Percentiles rank a stretch among this genome's conserved stretches.
phyloP scores from a whole-genome alignment of 2,888 invertebrate genomes.

The Cosmia trapezina region DNA sequence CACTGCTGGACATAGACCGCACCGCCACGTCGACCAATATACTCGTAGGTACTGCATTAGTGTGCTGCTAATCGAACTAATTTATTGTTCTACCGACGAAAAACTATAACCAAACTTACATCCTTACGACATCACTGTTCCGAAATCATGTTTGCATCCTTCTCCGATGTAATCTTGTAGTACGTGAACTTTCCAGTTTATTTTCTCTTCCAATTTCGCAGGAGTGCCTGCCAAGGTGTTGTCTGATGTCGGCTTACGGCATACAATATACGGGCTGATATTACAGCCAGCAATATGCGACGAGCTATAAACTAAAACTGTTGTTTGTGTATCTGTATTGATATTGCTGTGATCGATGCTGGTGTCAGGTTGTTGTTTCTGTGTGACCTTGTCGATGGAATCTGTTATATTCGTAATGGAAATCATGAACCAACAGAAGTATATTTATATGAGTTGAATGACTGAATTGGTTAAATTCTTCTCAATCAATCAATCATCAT shows the following conservation, averaged over 20 bases:
- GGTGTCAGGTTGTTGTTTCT: background rate
- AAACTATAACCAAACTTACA: slow-evolving; percentile 25
- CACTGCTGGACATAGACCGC: too few species aligned
- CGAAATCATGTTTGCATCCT: slow-evolving; percentile 83
- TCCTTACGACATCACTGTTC: slow-evolving; percentile 49
- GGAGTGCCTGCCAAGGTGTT: slow-evolving; percentile 88
- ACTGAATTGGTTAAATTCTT: too few species aligned
- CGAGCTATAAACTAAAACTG: slow-evolving; percentile 53
- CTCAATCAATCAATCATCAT: too few species aligned
- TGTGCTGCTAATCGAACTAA: too few species aligned
- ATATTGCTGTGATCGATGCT: slow-evolving; percentile 30
- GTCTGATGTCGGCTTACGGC: slow-evolving; percentile 84
- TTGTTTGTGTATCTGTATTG: slow-evolving; percentile 34
- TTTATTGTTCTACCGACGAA: background rate
- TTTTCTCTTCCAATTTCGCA: slow-evolving; percentile 88
- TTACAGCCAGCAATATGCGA: slow-evolving; percentile 57
- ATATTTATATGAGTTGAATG: background rate
- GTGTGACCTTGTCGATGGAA: background rate
- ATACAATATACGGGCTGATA: slow-evolving; percentile 70
- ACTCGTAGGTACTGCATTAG: too few species aligned
- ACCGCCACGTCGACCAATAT: too few species aligned
- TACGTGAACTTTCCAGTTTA: slow-evolving; percentile 87
- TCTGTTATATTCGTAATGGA: background rate
- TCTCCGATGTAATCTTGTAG: slow-evolving; percentile 85
- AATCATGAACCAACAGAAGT: background rate